Percentiles rank a stretch among this genome's conserved stretches.
Evolutionary conservation across 2,113 vertebrate species (phyloP).

Genomic region (Muntiacus muntjak): DNA sequence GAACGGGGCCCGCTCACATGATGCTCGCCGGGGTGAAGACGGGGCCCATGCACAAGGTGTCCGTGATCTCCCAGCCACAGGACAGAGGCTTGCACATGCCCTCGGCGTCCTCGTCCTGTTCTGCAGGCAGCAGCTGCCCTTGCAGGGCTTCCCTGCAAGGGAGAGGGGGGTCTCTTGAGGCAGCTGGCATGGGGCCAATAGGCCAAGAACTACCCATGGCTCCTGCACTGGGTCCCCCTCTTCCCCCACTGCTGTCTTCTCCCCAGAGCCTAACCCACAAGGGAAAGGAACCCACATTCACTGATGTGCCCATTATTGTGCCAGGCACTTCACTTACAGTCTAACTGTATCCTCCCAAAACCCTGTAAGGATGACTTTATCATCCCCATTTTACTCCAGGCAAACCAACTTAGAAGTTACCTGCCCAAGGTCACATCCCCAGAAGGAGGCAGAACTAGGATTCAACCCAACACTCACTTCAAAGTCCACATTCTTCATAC

Average conservation of each 20-base stretch:
- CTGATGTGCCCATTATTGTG: background rate
- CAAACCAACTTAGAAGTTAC: background rate
- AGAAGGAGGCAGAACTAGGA: background rate
- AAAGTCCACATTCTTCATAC: background rate
- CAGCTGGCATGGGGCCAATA: accelerated
- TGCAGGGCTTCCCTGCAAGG: conserved; percentile 77
- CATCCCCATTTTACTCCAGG: background rate
- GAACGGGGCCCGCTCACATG: conserved; percentile 74
- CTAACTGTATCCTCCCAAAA: background rate
- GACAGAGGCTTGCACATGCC: conserved; percentile 76
- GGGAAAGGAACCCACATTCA: background rate
- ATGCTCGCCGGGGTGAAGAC: conserved; percentile 78
- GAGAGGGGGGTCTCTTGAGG: background rate
- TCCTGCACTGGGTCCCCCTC: background rate
- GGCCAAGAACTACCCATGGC: background rate
- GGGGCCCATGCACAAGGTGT: conserved; percentile 74
- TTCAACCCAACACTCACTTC: background rate
- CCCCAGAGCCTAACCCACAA: background rate
- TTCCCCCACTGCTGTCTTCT: background rate
- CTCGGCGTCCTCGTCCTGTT: conserved; percentile 67
- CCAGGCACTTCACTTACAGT: background rate
- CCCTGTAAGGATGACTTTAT: background rate
- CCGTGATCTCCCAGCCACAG: conserved; percentile 84
- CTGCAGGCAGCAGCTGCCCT: conserved; percentile 60
- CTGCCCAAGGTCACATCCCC: background rate